phyloP scores from a whole-genome alignment of 2,797 vertebrate genomes.

The Sebastes taczanowskii region DNA sequence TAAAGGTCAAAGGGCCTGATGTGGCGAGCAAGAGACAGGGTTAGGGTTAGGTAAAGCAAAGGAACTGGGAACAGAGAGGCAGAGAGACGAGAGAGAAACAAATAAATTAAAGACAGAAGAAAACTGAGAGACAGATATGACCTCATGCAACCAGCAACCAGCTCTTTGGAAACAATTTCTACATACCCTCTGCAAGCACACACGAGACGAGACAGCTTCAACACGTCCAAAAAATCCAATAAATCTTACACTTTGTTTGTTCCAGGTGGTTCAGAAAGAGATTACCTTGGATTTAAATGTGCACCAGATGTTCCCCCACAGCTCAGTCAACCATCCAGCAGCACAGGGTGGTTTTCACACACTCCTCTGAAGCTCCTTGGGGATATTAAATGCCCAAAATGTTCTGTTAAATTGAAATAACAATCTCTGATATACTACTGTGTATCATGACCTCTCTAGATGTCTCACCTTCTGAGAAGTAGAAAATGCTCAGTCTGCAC shows the following conservation, averaged over 20 bases:
- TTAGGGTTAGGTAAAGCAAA: neutral
- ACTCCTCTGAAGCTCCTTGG: conserved; percentile 3
- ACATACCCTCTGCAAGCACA: conserved; percentile 2
- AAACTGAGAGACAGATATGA: neutral
- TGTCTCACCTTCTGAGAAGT: neutral
- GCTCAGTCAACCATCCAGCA: conserved; percentile 49
- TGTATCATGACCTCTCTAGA: neutral
- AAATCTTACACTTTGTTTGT: neutral
- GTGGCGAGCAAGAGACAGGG: neutral
- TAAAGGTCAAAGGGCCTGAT: neutral
- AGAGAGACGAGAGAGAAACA: neutral
- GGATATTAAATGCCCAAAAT: neutral
- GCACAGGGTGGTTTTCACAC: neutral
- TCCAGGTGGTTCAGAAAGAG: neutral
- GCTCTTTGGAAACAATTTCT: conserved; percentile 41
- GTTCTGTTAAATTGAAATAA: neutral
- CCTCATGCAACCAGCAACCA: neutral
- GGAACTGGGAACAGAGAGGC: neutral
- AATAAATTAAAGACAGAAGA: neutral
- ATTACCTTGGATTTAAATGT: conserved; percentile 41
- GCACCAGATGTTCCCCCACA: conserved; percentile 19
- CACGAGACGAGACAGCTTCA: neutral
- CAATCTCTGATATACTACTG: neutral
- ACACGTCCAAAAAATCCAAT: neutral
- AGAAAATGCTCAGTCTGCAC: neutral